Evolutionary conservation across 2,888 invertebrate species (phyloP).

Genomic region (Drepana falcataria): DNA sequence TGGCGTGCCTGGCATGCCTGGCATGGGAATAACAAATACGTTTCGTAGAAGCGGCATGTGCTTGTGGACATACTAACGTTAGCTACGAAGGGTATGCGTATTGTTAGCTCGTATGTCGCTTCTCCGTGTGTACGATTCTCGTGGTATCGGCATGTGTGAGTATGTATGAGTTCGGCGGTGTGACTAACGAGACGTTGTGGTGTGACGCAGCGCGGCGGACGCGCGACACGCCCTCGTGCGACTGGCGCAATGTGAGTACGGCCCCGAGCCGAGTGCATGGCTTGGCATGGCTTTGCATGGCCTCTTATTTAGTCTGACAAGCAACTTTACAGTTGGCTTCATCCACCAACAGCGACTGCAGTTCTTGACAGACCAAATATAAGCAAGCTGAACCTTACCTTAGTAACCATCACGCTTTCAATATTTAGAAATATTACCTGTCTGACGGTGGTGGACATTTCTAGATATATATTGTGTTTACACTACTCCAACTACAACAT

Average conservation of each 20-base stretch:
- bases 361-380: neutral
- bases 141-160: slow-evolving; percentile 5
- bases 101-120: neutral
- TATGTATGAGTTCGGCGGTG: slow-evolving; percentile 22
- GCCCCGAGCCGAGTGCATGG: slow-evolving; percentile 25
- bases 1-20: neutral
- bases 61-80: slow-evolving; percentile 6
- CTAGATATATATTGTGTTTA: neutral
- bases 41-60: too few species aligned
- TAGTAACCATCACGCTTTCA: slow-evolving; percentile 1
- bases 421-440: slow-evolving; percentile 1
- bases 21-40: too few species aligned
- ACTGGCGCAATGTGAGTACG: slow-evolving; percentile 93
- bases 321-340: neutral
- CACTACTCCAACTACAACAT: neutral
- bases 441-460: neutral
- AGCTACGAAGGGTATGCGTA: too few species aligned
- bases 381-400: neutral
- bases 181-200: slow-evolving; percentile 48
- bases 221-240: slow-evolving; percentile 94
- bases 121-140: slow-evolving; percentile 3
- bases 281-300: slow-evolving; percentile 28
- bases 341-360: neutral
- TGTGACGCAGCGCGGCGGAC: slow-evolving; percentile 72
- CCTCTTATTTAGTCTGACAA: neutral